A percentile compares a stretch with the other conserved stretches of the same genome.
Conservation (phyloP, 2,113 vertebrate species). For the Kryptolebias marmoratus region DNA sequence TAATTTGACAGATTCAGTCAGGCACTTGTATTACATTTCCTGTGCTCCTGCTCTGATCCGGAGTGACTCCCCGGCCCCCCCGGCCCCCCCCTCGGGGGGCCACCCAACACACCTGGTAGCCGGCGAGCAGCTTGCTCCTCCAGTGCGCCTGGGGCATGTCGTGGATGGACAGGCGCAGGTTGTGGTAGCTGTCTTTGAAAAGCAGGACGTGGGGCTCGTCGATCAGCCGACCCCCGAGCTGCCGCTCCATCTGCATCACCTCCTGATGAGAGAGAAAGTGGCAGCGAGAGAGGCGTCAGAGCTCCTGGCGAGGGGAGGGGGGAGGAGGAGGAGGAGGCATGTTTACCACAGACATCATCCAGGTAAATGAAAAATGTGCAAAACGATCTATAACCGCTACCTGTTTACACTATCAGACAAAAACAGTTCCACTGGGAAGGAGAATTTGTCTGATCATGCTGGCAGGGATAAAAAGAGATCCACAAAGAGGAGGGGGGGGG, state of each 20-base stretch:
- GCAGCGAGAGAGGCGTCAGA: conserved; percentile 11
- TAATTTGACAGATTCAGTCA: conserved; percentile 52
- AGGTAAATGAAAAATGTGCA: conserved; percentile 32
- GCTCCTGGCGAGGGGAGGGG: background rate
- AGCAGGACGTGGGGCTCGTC: conserved; percentile 94
- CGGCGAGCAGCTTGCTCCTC: conserved; percentile 97
- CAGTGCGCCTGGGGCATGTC: conserved; percentile 97
- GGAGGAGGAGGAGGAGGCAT: background rate
- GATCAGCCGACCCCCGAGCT: conserved; percentile 95
- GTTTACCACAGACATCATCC: conserved; percentile 28
- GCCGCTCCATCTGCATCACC: conserved; percentile 97
- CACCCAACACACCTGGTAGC: conserved; percentile 89
- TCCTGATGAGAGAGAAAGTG: conserved; percentile 81
- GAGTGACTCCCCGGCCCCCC: conserved; percentile 38
- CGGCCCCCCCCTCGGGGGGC: conserved; percentile 18
- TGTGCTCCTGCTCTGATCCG: conserved; percentile 33
- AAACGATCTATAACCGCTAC: conserved; percentile 43
- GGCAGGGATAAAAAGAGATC: conserved; percentile 7
- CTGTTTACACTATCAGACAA: conserved; percentile 28
- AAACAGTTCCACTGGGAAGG: conserved; percentile 7
- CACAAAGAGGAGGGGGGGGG: background rate
- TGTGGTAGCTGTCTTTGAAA: conserved; percentile 99
- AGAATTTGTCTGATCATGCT: background rate
- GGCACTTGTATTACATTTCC: conserved; percentile 54
- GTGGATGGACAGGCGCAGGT: conserved; percentile 96